Evolutionary conservation across 2,888 invertebrate genomes (phyloP).

Genomic region (Megalurothrips usitatus): DNA sequence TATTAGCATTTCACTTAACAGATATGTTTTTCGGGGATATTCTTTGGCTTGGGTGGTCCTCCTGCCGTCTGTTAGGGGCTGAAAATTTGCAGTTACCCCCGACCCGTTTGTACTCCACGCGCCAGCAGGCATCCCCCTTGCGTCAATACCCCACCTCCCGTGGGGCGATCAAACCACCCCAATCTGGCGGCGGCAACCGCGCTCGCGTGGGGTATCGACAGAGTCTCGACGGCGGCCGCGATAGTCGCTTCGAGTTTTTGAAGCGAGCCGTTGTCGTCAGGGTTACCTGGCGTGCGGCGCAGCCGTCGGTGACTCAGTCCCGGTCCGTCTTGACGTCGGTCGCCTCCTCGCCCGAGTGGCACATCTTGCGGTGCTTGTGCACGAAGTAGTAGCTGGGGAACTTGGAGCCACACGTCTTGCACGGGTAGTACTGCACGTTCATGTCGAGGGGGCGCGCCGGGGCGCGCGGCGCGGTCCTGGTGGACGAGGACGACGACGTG

Average conservation of each 20-base stretch:
- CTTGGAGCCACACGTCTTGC: slow-evolving; percentile 87
- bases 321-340: slow-evolving; percentile 29
- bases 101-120: too few relatives aligned
- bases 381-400: slow-evolving; percentile 93
- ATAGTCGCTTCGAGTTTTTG: too few relatives aligned
- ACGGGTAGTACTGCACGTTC: slow-evolving; percentile 86
- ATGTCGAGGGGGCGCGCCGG: slow-evolving; percentile 62
- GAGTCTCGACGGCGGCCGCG: neutral
- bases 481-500: slow-evolving; percentile 31
- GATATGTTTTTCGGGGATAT: slow-evolving; percentile 8
- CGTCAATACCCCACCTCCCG: too few relatives aligned
- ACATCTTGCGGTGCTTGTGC: slow-evolving; percentile 82
- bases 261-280: neutral
- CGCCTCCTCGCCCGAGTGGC: slow-evolving; percentile 63
- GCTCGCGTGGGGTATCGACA: neutral
- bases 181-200: too few relatives aligned
- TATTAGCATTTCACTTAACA: neutral
- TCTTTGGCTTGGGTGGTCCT: neutral
- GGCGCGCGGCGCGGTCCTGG: slow-evolving; percentile 32
- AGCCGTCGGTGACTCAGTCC: slow-evolving; percentile 28
- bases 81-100: too few relatives aligned
- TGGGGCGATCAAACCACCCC: too few relatives aligned
- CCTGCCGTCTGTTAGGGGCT: too few relatives aligned
- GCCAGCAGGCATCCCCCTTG: too few relatives aligned
- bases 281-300: neutral